Percentiles rank a stretch among this genome's conserved stretches.
Evolutionary conservation across 2,797 vertebrate species (phyloP).

Genomic region (Sitta carolinensis): DNA sequence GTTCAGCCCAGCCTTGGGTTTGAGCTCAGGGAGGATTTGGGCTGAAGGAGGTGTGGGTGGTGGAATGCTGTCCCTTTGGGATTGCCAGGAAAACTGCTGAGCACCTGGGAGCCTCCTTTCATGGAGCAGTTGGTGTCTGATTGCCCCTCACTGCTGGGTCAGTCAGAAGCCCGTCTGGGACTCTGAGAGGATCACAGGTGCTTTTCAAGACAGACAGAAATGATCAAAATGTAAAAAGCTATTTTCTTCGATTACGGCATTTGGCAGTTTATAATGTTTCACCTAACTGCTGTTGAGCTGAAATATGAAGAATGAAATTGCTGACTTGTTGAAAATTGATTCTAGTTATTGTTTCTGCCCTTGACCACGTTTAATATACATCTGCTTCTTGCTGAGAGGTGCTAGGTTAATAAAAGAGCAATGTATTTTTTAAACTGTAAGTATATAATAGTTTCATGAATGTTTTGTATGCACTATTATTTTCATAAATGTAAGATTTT

Average conservation of each 20-base stretch:
- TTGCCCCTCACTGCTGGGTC: background rate
- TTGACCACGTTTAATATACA: background rate
- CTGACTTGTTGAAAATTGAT: background rate
- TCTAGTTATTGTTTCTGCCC: background rate
- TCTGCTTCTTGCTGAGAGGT: background rate
- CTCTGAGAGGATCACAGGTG: background rate
- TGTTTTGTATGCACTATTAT: background rate
- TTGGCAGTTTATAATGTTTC: background rate
- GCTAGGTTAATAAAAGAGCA: background rate
- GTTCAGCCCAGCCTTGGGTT: background rate
- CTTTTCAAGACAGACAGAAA: background rate
- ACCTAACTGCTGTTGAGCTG: background rate
- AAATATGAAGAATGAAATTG: background rate
- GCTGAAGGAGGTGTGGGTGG: background rate
- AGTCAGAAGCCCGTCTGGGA: background rate
- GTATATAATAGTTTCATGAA: background rate
- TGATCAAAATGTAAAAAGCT: background rate
- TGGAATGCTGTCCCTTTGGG: background rate
- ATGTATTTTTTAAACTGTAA: background rate
- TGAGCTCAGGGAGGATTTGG: background rate
- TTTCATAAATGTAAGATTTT: background rate
- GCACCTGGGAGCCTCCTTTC: background rate
- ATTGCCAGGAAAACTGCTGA: background rate
- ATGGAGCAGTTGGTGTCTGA: rapidly evolving
- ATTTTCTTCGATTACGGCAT: background rate